These are phyloP conservation scores for Kuschelorhynchus macadamiae DNA, from an alignment of 2,888 invertebrate genomes.

Conservation along the genomic window DNA sequence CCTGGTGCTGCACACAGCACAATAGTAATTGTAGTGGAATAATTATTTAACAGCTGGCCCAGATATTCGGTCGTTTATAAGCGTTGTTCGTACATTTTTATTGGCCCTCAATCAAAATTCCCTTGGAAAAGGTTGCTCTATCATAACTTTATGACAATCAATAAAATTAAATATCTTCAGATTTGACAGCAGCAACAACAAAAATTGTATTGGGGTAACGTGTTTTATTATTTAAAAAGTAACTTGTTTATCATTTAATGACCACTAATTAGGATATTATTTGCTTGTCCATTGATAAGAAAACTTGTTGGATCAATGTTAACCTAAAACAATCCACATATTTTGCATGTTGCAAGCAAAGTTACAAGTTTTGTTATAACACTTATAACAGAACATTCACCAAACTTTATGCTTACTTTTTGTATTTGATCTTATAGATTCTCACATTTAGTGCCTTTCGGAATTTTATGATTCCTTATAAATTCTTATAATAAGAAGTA, in stretches of 20 bases:
- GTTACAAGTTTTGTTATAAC: too few species aligned
- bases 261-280: slow-evolving; percentile 29
- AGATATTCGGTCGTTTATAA: slow-evolving; percentile 5
- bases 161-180: slow-evolving; percentile 26
- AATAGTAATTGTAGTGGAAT: slow-evolving; percentile 31
- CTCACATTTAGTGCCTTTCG: too few species aligned
- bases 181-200: slow-evolving; percentile 36
- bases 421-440: too few species aligned
- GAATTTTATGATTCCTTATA: too few species aligned
- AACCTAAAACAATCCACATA: neutral
- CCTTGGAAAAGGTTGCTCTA: slow-evolving; percentile 17
- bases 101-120: slow-evolving; percentile 27
- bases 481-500: too few species aligned
- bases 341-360: too few species aligned
- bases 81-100: neutral
- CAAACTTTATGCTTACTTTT: too few species aligned
- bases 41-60: slow-evolving; percentile 37
- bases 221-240: slow-evolving; percentile 18
- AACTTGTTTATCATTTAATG: slow-evolving; percentile 32
- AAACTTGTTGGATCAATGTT: slow-evolving; percentile 8
- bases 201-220: slow-evolving; percentile 24
- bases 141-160: slow-evolving; percentile 41
- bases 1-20: slow-evolving; percentile 43
- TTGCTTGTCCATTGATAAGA: slow-evolving; percentile 22
- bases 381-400: too few species aligned